These are phyloP conservation scores for Ophion ventricosus DNA, from an alignment of 2,888 invertebrate genomes.

Conservation along the genomic window DNA sequence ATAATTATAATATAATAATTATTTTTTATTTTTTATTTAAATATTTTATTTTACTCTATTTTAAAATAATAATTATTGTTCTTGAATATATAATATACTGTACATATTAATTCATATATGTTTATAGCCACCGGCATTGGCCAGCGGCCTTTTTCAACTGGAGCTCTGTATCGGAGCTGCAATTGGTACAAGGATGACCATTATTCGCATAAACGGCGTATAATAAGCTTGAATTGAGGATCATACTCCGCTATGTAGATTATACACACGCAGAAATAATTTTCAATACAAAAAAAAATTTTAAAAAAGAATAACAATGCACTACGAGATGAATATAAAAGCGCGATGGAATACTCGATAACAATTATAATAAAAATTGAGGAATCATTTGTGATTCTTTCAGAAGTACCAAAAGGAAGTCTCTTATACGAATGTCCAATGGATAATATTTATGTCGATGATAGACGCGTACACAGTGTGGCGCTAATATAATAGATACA, in stretches of 20 bases:
- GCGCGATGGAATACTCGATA: no score
- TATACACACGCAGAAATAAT: conserved; percentile 2
- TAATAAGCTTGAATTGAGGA: conserved; percentile 28
- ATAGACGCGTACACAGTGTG: no score
- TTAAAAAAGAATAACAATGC: background rate
- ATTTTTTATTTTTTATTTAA: background rate
- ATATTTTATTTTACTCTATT: background rate
- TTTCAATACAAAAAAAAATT: conserved; percentile 8
- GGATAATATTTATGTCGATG: no score
- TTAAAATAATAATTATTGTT: background rate
- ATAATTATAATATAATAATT: no score
- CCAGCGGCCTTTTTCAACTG: conserved; percentile 31
- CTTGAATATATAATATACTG: background rate
- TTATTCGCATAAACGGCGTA: conserved; percentile 54
- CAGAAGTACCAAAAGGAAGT: no score
- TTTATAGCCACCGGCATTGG: background rate
- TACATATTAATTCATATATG: conserved; percentile 6
- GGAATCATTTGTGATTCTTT: no score
- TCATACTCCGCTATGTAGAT: background rate
- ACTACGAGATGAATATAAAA: no score
- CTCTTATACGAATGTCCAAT: no score
- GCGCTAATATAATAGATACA: no score
- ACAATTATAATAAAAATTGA: no score
- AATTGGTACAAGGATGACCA: conserved; percentile 62
- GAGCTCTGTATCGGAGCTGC: conserved; percentile 13